Evolutionary conservation across 2,888 invertebrate genomes (phyloP), one percentile per base, ranked within the genome.

Genomic region (Acronicta leporina): DNA sequence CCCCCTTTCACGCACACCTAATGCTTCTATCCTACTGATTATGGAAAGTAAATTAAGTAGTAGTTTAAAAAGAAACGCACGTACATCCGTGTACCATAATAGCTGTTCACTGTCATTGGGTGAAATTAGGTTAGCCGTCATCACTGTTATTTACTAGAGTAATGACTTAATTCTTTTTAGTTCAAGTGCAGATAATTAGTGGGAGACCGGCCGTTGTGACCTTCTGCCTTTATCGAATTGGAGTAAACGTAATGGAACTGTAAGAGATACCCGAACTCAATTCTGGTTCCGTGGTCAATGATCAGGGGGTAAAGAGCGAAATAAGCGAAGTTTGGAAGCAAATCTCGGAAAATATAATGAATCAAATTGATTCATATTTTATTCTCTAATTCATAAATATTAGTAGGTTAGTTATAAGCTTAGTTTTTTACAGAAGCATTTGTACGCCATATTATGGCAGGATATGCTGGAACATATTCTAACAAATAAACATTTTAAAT

Each of bases 81-180:
- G 64, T 60, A 79, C 79, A 83, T 85, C 82, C 85, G 84, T 76
- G 76, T 80, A 68, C 82, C 82, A 80, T 73, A 69, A 46, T 43
- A 16, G 14, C 40, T 42, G 69, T 73, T 55, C 61, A 81, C 82
- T 83, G 84, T 83, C 83, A 78, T 85, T 85, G 63, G 65, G 81
- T 80, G 82, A 83, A 87, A 86, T 85, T 86, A 78, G 85, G 86
- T 85, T 84, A 67, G 55, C 68, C 51, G 63, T 77, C 74, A 73
- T 66, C 64, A 51, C 66, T 70, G 78, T 70, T 51, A 55, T 46
- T 59, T 61, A 54, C 58, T 51, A 33, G 20, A 42, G 50, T 58
- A 64, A 63, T 59, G 46, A 53, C 40, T 59, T 67, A 44, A 33
- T 71, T 56, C 45, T 60, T 62, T 63, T 63, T 54, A 50, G 45